Percentiles rank a stretch among this genome's conserved stretches.
Conservation (phyloP, 2,113 vertebrate genomes). For the Parotia lawesii region DNA sequence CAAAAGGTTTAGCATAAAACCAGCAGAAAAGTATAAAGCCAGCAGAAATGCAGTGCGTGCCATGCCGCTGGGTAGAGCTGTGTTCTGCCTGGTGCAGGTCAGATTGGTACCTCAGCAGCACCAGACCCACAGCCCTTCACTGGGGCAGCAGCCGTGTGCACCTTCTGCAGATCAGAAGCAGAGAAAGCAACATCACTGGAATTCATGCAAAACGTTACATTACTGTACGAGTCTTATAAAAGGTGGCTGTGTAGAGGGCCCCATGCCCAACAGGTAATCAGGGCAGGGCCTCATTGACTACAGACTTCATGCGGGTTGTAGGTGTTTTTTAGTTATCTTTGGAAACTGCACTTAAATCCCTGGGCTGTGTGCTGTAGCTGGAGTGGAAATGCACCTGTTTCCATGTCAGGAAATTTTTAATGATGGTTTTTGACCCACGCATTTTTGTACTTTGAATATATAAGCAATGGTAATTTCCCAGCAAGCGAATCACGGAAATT, state of each 20-base stretch:
- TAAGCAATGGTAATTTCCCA: neutral
- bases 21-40: neutral
- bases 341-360: neutral
- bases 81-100: neutral
- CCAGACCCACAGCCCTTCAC: fast-evolving
- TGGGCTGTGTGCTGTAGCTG: neutral
- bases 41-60: neutral
- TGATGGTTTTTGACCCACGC: neutral
- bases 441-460: neutral
- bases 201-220: neutral
- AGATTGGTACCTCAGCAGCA: neutral
- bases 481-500: neutral
- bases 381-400: neutral
- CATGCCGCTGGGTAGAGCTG: neutral
- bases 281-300: neutral
- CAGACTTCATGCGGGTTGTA: fast-evolving
- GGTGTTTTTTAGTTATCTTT: neutral
- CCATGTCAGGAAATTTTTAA: neutral
- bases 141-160: fast-evolving
- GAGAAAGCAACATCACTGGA: neutral
- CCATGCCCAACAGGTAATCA: fast-evolving
- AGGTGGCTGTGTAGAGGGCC: neutral
- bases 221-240: neutral
- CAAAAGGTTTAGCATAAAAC: neutral
- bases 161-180: neutral